Conservation (phyloP, 2,797 vertebrate genomes). For the Helarctos malayanus region DNA sequence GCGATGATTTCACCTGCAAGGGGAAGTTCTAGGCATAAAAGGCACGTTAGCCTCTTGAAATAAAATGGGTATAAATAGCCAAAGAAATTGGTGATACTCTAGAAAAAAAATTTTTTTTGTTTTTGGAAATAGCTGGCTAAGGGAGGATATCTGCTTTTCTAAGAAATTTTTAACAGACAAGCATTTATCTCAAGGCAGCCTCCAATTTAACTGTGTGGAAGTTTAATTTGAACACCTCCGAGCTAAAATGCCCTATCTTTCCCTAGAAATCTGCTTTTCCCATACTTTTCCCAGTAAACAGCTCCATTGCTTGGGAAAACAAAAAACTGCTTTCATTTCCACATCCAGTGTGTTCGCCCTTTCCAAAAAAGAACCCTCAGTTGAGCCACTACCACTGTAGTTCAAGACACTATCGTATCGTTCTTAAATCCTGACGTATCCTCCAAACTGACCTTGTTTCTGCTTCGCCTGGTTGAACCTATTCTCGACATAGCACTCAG, state of each 20-base stretch:
- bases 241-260: background rate
- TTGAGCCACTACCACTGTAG: background rate
- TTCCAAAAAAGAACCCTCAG: constrained; percentile 30
- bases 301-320: background rate
- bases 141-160: background rate
- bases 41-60: background rate
- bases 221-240: background rate
- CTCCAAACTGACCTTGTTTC: constrained; percentile 3
- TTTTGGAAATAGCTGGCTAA: constrained; percentile 32
- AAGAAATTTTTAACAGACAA: constrained; percentile 4
- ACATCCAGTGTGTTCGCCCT: background rate
- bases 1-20: background rate
- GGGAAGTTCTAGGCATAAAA: constrained; percentile 24
- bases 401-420: background rate
- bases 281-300: constrained; percentile 7
- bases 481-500: constrained; percentile 25
- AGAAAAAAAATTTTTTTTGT: background rate
- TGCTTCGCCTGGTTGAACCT: background rate
- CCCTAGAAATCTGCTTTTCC: constrained; percentile 17
- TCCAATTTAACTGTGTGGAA: constrained; percentile 33
- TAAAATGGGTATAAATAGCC: constrained; percentile 18
- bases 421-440: background rate
- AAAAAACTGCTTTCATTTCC: background rate
- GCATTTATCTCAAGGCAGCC: background rate
- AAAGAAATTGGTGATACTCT: constrained; percentile 1